phyloP scores from a whole-genome alignment of 1,140 invertebrate genomes.

The Homalodisca vitripennis region DNA sequence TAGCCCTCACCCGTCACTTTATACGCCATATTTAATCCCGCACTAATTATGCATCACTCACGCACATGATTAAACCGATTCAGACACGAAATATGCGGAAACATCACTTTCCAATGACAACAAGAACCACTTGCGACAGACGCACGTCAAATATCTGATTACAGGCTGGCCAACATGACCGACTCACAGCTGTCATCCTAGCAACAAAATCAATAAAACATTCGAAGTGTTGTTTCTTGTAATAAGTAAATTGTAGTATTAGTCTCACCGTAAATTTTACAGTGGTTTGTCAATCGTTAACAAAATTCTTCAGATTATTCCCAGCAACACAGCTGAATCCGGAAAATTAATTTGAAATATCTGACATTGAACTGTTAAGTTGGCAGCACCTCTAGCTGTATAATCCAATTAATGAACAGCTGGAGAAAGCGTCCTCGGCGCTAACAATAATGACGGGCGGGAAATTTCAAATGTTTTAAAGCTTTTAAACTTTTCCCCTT shows the following conservation, averaged over 20 bases:
- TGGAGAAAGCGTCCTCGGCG: constrained; percentile 25
- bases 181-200: neutral
- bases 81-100: neutral
- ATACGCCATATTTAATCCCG: constrained; percentile 32
- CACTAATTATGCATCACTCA: neutral
- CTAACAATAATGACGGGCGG: neutral
- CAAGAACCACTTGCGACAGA: constrained; percentile 19
- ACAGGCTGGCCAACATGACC: neutral
- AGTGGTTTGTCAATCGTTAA: too few relatives aligned
- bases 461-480: neutral
- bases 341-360: too few relatives aligned
- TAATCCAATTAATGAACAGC: too few relatives aligned
- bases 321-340: too few relatives aligned
- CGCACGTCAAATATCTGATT: neutral
- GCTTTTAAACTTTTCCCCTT: too few relatives aligned
- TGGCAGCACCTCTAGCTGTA: too few relatives aligned
- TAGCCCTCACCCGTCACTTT: constrained; percentile 36
- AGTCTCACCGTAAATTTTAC: too few relatives aligned
- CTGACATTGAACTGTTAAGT: too few relatives aligned
- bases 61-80: neutral
- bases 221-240: too few relatives aligned
- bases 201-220: constrained; percentile 11
- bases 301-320: too few relatives aligned
- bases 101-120: neutral
- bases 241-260: too few relatives aligned